Base-by-base conservation (phyloP, 2,797 vertebrate genomes). In the Ptychobarbus kaznakovi region DNA sequence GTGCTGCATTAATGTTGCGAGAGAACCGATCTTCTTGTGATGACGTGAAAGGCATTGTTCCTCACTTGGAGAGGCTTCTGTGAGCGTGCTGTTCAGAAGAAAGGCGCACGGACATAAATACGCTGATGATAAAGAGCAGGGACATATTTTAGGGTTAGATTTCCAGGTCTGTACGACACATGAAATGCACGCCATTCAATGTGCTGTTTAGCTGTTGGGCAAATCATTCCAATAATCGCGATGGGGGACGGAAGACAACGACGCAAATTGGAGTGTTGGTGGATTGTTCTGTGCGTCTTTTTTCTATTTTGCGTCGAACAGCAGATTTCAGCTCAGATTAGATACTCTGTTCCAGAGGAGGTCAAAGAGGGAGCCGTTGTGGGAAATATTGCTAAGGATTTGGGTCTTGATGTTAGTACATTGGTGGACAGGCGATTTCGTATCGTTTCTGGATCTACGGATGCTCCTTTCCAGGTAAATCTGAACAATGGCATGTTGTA, bases 311-410 rank as follows among this genome's bases (percentile, higher is more conserved):
- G 42, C 46, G 13, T 68, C 32, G 70, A 13, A n/a, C 61, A 72
- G 40, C n/a, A 46, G 10, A 46, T 88, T 40, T 86, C 73, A 4
- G 93, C 92, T 11, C 93, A 94, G 79, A 91, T 94, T 44, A 86
- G 90, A 49, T 95, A 95, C 72, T 91, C 93, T 1, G 78, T 93
- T 53, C 86, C 88, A 0, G 94, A 95, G 16, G 95, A 96, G 76
- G 83, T 92, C 0, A 88, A 91, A 16, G 93, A 93, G 83, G 95
- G 94, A 56, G 88, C 93, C 46, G 89, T 92, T 70, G 93, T 96
- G 82, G 96, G 95, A 15, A 93, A 95, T 86, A 88, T 96, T 53
- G 90, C 94, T 10, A 95, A 94, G 84, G 96, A 97, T 81, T 85
- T 96, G 15, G 94, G 93, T 0, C 81, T 96, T 86, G 93, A 95